A percentile compares a stretch with the other conserved stretches of the same genome.
These are phyloP conservation scores for Podargus strigoides DNA, from an alignment of 2,797 vertebrate genomes.

Conservation along the genomic window DNA sequence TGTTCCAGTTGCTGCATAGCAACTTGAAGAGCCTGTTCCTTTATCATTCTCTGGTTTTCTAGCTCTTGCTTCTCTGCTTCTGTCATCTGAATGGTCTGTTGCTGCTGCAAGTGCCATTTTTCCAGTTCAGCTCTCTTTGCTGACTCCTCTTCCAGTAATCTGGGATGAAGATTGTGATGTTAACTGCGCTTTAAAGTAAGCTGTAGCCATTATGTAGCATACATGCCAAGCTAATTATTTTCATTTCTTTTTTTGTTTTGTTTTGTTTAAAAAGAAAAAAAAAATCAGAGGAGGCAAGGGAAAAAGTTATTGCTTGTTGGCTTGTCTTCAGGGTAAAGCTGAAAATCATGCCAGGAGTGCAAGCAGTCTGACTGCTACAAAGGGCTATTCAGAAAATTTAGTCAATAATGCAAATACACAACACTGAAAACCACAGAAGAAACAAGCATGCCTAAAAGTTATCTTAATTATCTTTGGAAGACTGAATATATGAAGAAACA, in stretches of 20 bases:
- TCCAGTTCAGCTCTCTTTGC: slow-evolving; percentile 88
- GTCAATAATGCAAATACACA: neutral
- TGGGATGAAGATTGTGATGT: slow-evolving; percentile 13
- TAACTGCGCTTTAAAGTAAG: neutral
- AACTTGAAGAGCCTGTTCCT: slow-evolving; percentile 85
- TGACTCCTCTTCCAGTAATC: slow-evolving; percentile 91
- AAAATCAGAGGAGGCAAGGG: neutral
- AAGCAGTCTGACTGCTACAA: neutral
- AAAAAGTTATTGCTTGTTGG: neutral
- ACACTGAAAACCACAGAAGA: neutral
- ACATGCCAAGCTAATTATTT: neutral
- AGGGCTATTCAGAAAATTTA: slow-evolving; percentile 19
- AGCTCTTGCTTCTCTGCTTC: slow-evolving; percentile 93
- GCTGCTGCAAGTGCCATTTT: slow-evolving; percentile 88
- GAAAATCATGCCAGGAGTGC: neutral
- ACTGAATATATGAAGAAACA: neutral
- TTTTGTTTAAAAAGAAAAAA: neutral
- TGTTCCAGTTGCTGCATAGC: slow-evolving; percentile 89
- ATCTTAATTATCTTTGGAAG: neutral
- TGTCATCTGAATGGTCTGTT: slow-evolving; percentile 86
- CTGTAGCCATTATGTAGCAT: neutral
- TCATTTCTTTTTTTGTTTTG: fast-evolving
- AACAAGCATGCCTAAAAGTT: neutral
- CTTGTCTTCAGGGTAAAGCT: neutral
- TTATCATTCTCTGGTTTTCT: slow-evolving; percentile 82